Percentiles rank a stretch among this genome's conserved stretches.
Conservation (phyloP, 2,888 invertebrate genomes). For the Pedicia rivosa region DNA sequence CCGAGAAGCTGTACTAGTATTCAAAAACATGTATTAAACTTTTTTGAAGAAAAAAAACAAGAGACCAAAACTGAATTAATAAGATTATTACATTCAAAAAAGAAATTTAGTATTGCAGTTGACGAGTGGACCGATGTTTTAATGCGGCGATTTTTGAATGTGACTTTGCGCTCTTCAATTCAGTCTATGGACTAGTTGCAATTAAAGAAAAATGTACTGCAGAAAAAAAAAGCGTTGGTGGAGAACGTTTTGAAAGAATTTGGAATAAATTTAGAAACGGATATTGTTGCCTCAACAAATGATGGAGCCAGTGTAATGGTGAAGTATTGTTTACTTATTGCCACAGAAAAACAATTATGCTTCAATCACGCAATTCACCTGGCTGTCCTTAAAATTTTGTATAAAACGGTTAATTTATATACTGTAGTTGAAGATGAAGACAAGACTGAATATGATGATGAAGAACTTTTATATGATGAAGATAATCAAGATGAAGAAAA, state of each 20-base stretch:
- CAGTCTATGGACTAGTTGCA: not conserved
- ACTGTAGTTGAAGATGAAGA: slow-evolving; percentile 1
- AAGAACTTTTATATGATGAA: slow-evolving; percentile 1
- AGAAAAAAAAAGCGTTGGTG: not conserved
- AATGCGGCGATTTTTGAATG: too few species aligned
- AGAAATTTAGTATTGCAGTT: slow-evolving; percentile 1
- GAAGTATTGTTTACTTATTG: slow-evolving; percentile 4
- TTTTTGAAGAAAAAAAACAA: slow-evolving; percentile 1
- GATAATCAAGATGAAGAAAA: slow-evolving; percentile 2
- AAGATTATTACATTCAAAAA: not conserved
- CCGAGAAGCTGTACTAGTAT: slow-evolving; percentile 5
- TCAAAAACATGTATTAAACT: slow-evolving; percentile 2
- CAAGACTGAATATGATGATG: slow-evolving; percentile 4
- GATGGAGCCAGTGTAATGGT: slow-evolving; percentile 3
- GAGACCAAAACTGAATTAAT: slow-evolving; percentile 1
- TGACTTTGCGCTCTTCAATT: slow-evolving; percentile 4
- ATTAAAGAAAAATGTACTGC: slow-evolving; percentile 3
- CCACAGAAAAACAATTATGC: slow-evolving; percentile 1
- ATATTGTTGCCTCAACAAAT: slow-evolving; percentile 1
- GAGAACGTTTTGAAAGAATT: slow-evolving; percentile 1
- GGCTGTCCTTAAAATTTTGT: not conserved
- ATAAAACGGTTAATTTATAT: slow-evolving; percentile 1
- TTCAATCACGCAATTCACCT: slow-evolving; percentile 3
- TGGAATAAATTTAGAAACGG: slow-evolving; percentile 2
- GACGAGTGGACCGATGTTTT: not conserved